Conservation (phyloP, 2,113 vertebrate species). For the Orthonyx spaldingii region DNA sequence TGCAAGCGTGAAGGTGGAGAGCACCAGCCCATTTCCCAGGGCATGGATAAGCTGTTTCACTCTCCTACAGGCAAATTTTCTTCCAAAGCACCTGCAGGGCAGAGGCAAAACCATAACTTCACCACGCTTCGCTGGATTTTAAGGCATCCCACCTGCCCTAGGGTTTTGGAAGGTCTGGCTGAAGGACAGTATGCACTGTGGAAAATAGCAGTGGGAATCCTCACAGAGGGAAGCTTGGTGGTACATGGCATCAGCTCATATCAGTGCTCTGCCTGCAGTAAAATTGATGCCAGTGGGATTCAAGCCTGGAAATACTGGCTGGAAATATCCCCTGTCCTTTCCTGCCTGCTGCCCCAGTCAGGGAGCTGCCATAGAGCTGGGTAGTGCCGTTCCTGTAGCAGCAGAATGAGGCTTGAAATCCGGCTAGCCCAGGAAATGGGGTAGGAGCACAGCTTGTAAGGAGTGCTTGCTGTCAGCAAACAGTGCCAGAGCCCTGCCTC, state of each 20-base stretch:
- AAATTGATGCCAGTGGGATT: not conserved
- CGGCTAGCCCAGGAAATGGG: rapidly evolving
- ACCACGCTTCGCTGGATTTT: not conserved
- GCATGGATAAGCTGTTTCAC: not conserved
- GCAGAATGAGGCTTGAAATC: not conserved
- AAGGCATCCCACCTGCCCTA: not conserved
- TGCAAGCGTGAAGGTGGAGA: not conserved
- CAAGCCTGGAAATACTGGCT: not conserved
- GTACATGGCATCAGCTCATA: rapidly evolving
- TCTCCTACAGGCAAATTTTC: not conserved
- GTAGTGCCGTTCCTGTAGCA: not conserved
- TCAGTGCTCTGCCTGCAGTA: rapidly evolving
- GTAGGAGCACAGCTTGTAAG: not conserved
- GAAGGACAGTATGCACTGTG: not conserved
- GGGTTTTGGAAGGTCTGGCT: not conserved
- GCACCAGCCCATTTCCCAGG: rapidly evolving
- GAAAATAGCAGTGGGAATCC: not conserved
- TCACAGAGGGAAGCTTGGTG: not conserved
- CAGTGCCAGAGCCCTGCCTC: not conserved
- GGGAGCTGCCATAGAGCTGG: not conserved
- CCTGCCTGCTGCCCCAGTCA: rapidly evolving
- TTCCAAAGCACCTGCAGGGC: not conserved
- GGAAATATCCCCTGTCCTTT: not conserved
- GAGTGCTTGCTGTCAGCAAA: not conserved
- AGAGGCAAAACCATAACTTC: not conserved